A percentile compares a stretch with the other conserved stretches of the same genome.
These are phyloP conservation scores for Ormyrus thymus DNA, from an alignment of 2,888 invertebrate genomes.

Conservation along the genomic window DNA sequence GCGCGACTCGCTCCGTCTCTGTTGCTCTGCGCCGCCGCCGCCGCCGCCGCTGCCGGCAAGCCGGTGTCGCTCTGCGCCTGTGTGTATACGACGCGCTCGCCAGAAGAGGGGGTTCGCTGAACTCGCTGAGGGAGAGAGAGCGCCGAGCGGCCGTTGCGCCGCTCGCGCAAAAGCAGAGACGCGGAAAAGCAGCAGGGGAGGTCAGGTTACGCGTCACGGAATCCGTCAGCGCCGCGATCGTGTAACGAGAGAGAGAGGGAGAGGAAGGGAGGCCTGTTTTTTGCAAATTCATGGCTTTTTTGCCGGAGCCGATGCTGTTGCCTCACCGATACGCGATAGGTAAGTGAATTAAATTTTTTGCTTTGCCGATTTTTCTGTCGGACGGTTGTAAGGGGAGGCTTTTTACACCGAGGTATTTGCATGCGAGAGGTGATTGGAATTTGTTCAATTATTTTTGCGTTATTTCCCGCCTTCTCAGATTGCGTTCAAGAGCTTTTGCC, in stretches of 20 bases:
- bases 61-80: background rate
- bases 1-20: slow-evolving; percentile 6
- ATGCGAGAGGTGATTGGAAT: no score
- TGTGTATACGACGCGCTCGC: background rate
- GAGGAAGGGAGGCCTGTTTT: no score
- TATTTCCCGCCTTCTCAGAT: no score
- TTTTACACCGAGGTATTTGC: no score
- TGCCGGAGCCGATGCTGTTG: background rate
- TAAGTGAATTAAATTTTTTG: no score
- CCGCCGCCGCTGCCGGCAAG: slow-evolving; percentile 13
- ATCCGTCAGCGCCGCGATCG: slow-evolving; percentile 10
- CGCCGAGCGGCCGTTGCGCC: background rate
- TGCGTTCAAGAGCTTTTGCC: no score
- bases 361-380: no score
- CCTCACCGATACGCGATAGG: background rate
- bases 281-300: background rate
- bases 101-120: slow-evolving; percentile 50
- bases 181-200: background rate
- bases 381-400: no score
- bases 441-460: no score
- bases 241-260: background rate
- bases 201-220: slow-evolving; percentile 25
- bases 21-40: slow-evolving; percentile 6
- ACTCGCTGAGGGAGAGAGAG: slow-evolving; percentile 27
- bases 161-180: slow-evolving; percentile 4